Evolutionary conservation across 1,140 invertebrate genomes (phyloP).

Genomic region (Pogonomyrmex californicus): DNA sequence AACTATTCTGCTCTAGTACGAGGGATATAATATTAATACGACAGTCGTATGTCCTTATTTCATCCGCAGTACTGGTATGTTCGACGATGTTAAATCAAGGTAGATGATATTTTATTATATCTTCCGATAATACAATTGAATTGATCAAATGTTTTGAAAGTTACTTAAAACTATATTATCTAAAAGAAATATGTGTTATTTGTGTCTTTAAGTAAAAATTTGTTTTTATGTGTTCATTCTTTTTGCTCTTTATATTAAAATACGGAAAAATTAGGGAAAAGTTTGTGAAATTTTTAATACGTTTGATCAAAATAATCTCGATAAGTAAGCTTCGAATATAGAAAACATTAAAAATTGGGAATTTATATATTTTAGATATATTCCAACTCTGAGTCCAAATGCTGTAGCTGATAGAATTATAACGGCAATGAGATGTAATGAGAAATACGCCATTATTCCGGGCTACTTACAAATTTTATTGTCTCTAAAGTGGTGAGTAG

Average conservation of each 20-base stretch:
- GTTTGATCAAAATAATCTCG: not conserved
- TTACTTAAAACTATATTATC: slow-evolving; percentile 13
- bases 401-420: slow-evolving; percentile 95
- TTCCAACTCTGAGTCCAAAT: slow-evolving; percentile 94
- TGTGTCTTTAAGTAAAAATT: not conserved
- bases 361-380: slow-evolving; percentile 87
- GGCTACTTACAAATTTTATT: slow-evolving; percentile 90
- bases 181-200: not conserved
- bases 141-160: not conserved
- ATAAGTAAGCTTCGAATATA: not conserved
- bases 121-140: not conserved
- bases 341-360: not conserved
- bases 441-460: slow-evolving; percentile 93
- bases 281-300: not conserved
- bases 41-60: slow-evolving; percentile 98
- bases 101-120: slow-evolving; percentile 79
- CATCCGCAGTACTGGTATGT: slow-evolving; percentile 96
- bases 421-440: slow-evolving; percentile 93
- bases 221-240: not conserved
- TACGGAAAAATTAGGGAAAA: not conserved
- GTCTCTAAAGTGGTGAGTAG: slow-evolving; percentile 90
- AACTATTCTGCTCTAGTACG: slow-evolving; percentile 47
- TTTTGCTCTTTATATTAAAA: too few species aligned
- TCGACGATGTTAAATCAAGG: slow-evolving; percentile 95
- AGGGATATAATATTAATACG: slow-evolving; percentile 92